Conservation (phyloP, 2,888 invertebrate genomes). For the Augochlorella aurata region DNA sequence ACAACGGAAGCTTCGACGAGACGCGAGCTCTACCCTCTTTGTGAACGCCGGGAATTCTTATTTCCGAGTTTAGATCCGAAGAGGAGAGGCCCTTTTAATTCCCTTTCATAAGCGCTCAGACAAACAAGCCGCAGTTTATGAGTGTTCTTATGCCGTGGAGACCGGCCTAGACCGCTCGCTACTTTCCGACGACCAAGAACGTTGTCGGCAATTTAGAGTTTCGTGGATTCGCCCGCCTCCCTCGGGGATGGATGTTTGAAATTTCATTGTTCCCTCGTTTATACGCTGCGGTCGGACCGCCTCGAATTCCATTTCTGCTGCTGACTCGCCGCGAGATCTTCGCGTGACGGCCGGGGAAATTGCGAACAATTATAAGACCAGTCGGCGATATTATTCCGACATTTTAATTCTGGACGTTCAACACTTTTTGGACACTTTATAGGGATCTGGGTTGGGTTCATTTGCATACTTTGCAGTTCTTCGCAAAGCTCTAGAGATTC, state of each 20-base stretch:
- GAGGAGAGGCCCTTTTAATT: constrained; percentile 56
- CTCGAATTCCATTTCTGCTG: not conserved
- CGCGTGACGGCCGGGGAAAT: not conserved
- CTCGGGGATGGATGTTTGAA: constrained; percentile 1
- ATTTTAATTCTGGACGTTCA: not conserved
- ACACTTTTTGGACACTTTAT: too few species aligned
- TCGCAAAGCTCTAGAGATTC: too few species aligned
- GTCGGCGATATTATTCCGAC: not conserved
- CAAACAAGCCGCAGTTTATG: constrained; percentile 65
- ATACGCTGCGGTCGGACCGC: too few species aligned
- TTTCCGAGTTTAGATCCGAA: constrained; percentile 50
- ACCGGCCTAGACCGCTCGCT: constrained; percentile 48
- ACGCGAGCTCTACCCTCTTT: constrained; percentile 44
- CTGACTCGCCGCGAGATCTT: not conserved
- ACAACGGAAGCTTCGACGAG: constrained; percentile 34
- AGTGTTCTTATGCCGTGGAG: constrained; percentile 55
- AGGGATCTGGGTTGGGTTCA: too few species aligned
- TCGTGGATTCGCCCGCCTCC: constrained; percentile 8
- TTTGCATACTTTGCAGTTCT: too few species aligned
- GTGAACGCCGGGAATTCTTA: constrained; percentile 63
- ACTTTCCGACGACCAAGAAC: constrained; percentile 45
- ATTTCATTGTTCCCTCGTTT: constrained; percentile 26
- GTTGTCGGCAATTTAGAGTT: constrained; percentile 38
- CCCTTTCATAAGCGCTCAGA: constrained; percentile 62
- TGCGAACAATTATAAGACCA: not conserved